Evolutionary conservation across 2,113 vertebrate genomes (phyloP), one percentile per base, ranked within the genome.

Genomic region (Gymnarchus niloticus): DNA sequence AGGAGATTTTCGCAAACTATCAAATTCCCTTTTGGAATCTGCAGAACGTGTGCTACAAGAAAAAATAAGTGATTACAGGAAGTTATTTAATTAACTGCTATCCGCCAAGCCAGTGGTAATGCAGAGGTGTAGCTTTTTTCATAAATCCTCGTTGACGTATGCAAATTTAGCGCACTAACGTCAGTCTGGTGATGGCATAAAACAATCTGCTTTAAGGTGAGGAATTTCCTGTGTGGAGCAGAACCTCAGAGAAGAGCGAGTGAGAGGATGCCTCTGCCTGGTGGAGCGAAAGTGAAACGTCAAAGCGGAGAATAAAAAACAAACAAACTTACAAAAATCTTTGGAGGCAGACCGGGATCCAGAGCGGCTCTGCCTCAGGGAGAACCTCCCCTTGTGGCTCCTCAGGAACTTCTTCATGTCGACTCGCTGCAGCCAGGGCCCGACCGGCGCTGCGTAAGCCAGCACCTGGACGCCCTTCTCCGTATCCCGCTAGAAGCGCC

Each of bases 291-390:
- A 78, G 85, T 87, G 85, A 83, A 88, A 88, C 85, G 73, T 44
- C 28, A 19, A 86, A 87, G 6, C 33, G 33, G 9, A 89, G 37
- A 86, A 7, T 59, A 48, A 88, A 81, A 89, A 87, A 25, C 10
- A 0, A 41, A 61, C 73, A 59, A 46, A 97, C 96, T 97, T 91
- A 97, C 95, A 95, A 94, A 96, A 96, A 85, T 95, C 93, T 87
- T 93, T 94, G 84, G 94, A 91, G 88, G 93, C 93, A 83, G 91
- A 86, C 80, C 92, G 90, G 0, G 92, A 93, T 49, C 91, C 91
- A 28, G 91, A 86, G 86, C 86, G 93, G 93, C 92, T 83, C 90
- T 94, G 91, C 87, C 90, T 89, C 10, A 92, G 91, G 0, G 88
- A 93, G 88, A 91, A 91, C 87, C 92, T 91, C 83, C 93, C 92